Conservation (phyloP, 2,888 invertebrate genomes). For the Lochmaea capreae region DNA sequence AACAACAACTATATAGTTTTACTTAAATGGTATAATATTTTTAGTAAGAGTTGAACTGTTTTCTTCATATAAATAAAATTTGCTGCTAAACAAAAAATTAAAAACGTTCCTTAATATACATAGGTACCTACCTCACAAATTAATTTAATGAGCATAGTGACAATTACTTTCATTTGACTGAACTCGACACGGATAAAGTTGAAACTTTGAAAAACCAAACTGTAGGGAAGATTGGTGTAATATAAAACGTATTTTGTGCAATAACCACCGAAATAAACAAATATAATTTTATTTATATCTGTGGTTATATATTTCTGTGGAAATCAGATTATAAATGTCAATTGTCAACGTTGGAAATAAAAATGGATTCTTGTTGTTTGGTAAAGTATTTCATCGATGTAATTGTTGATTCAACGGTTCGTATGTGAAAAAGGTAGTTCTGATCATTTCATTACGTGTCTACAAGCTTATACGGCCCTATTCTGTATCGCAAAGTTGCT, state of each 20-base stretch:
- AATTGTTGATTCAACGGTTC: too few species aligned
- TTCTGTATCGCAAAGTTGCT: too few species aligned
- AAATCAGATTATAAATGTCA: too few species aligned
- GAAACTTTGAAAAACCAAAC: conserved; percentile 24
- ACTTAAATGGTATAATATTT: too few species aligned
- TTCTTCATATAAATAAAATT: conserved; percentile 22
- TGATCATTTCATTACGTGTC: too few species aligned
- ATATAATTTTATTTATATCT: background rate
- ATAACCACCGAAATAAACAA: background rate
- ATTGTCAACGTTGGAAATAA: too few species aligned
- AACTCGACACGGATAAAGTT: conserved; percentile 45
- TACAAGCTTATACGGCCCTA: too few species aligned
- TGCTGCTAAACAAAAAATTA: conserved; percentile 15
- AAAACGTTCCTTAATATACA: conserved; percentile 6
- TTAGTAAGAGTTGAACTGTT: background rate
- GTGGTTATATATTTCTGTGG: background rate
- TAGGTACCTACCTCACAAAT: conserved; percentile 9
- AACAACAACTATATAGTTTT: too few species aligned
- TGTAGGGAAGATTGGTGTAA: conserved; percentile 28
- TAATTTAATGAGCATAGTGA: conserved; percentile 48
- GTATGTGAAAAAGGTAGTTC: too few species aligned
- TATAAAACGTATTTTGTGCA: background rate
- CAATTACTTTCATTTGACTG: conserved; percentile 40
- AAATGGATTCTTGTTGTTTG: too few species aligned
- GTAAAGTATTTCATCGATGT: too few species aligned